Percentiles rank a stretch among this genome's conserved stretches.
Evolutionary conservation across 2,113 vertebrate species (phyloP).

Genomic region (Tilapia sparmanii): DNA sequence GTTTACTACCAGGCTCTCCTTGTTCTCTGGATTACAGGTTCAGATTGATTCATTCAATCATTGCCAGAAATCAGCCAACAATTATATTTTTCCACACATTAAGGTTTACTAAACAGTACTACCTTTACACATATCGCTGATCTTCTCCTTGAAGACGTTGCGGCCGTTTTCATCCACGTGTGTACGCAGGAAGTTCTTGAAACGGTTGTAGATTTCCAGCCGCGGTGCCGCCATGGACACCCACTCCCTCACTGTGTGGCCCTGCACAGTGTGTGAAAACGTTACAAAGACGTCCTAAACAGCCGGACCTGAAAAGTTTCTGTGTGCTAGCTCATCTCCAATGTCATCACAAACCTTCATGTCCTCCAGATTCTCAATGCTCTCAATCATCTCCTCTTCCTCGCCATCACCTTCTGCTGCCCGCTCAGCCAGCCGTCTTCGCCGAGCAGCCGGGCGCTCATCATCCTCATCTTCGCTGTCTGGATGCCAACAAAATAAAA

Average conservation of each 20-base stretch:
- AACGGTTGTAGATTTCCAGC: conserved; percentile 96
- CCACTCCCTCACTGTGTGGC: conserved; percentile 94
- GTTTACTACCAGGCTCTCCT: conserved; percentile 92
- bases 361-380: conserved; percentile 97
- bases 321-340: not conserved
- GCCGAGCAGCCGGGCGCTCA: conserved; percentile 79
- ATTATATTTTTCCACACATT: not conserved
- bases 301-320: not conserved
- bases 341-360: conserved; percentile 75
- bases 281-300: not conserved
- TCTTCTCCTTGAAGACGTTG: conserved; percentile 97
- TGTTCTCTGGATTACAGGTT: conserved; percentile 77
- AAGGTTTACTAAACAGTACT: not conserved
- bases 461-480: conserved; percentile 95
- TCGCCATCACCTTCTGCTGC: conserved; percentile 88
- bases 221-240: conserved; percentile 93
- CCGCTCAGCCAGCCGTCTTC: conserved; percentile 81
- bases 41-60: not conserved
- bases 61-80: not conserved
- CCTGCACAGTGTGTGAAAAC: conserved; percentile 31
- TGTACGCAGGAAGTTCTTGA: conserved; percentile 95
- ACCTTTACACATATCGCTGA: conserved; percentile 99
- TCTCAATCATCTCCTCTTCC: conserved; percentile 96
- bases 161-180: conserved; percentile 93
- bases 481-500: conserved; percentile 20